Percentiles rank a stretch among this genome's conserved stretches.
Conservation (phyloP, 2,113 vertebrate species). For the Hymenochirus boettgeri region DNA sequence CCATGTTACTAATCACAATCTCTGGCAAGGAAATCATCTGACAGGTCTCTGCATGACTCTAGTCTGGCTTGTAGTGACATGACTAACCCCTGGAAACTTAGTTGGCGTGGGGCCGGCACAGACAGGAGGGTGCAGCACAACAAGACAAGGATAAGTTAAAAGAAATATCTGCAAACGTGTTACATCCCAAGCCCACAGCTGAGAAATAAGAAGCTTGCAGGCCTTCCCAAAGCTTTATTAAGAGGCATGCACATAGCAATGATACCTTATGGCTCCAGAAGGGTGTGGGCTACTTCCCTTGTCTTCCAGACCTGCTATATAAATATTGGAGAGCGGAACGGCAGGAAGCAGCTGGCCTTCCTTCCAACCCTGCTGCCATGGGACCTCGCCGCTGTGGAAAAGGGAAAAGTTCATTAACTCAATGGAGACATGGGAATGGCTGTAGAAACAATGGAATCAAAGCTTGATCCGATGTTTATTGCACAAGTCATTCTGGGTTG, state of each 20-base stretch:
- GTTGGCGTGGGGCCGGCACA: not conserved
- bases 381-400: conserved; percentile 16
- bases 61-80: conserved; percentile 10
- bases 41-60: conserved; percentile 15
- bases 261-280: conserved; percentile 39
- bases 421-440: too few relatives aligned
- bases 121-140: not conserved
- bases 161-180: conserved; percentile 13
- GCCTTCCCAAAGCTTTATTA: not conserved
- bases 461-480: too few relatives aligned
- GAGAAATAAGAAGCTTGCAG: conserved; percentile 5
- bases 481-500: too few relatives aligned
- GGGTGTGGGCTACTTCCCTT: conserved; percentile 25
- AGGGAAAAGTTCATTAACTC: not conserved
- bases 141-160: conserved; percentile 15
- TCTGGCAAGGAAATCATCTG: conserved; percentile 2
- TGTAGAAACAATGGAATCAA: too few relatives aligned
- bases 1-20: conserved; percentile 5
- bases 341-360: conserved; percentile 40
- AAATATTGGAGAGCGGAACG: conserved; percentile 26
- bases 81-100: not conserved
- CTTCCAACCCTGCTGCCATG: conserved; percentile 15
- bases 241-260: conserved; percentile 15
- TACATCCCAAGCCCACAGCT: conserved; percentile 17
- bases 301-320: conserved; percentile 34